Evolutionary conservation across 1,140 invertebrate species (phyloP).

Genomic region (Drosophila pruinosa): DNA sequence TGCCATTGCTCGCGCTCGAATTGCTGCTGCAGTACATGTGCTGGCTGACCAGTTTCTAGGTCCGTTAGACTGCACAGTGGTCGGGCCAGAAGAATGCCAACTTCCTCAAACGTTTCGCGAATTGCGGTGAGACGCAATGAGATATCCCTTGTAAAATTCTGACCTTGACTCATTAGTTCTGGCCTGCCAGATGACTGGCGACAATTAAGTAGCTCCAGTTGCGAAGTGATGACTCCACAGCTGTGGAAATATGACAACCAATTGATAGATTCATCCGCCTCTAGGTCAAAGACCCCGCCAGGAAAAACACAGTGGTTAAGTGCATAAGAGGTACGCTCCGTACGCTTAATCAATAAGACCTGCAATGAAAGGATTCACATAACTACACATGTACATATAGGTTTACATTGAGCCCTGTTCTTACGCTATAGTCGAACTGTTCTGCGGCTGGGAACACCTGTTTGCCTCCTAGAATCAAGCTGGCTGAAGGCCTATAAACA

Average conservation of each 20-base stretch:
- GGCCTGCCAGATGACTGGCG: conserved; percentile 57
- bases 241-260: conserved; percentile 89
- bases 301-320: conserved; percentile 92
- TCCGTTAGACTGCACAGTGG: not conserved
- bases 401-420: not conserved
- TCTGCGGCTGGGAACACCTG: conserved; percentile 22
- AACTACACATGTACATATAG: not conserved
- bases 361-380: conserved; percentile 55
- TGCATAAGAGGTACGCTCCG: conserved; percentile 86
- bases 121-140: conserved; percentile 92
- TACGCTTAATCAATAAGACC: conserved; percentile 87
- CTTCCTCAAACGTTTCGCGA: conserved; percentile 96
- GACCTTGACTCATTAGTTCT: conserved; percentile 25
- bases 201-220: conserved; percentile 84
- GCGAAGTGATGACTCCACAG: conserved; percentile 84
- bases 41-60: conserved; percentile 7
- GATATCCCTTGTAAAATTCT: conserved; percentile 85
- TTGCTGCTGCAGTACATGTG: conserved; percentile 17
- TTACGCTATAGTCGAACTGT: conserved; percentile 51
- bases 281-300: conserved; percentile 88
- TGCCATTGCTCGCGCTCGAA: conserved; percentile 73
- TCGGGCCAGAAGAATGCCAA: conserved; percentile 89
- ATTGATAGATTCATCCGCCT: conserved; percentile 86
- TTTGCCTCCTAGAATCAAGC: conserved; percentile 79
- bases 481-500: conserved; percentile 75